Evolutionary conservation across 2,797 vertebrate species (phyloP).

Genomic region (Coendou prehensilis): DNA sequence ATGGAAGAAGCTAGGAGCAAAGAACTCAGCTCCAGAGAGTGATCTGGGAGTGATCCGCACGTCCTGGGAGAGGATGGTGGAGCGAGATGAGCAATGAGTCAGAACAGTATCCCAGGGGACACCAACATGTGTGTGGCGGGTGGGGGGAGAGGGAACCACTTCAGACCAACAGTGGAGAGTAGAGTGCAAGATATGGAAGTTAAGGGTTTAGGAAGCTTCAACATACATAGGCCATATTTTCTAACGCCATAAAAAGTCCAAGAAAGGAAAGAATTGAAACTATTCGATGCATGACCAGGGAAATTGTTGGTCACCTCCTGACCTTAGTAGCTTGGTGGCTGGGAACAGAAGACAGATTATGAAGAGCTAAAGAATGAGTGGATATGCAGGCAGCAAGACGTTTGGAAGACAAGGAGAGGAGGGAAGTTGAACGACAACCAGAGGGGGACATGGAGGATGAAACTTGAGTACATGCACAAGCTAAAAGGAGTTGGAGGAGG

Average conservation of each 20-base stretch:
- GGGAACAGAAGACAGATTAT: background rate
- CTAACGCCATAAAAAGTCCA: background rate
- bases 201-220: background rate
- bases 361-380: background rate
- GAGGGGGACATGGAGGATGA: background rate
- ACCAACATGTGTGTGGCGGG: rapidly evolving
- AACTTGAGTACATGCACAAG: background rate
- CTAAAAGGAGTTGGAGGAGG: background rate
- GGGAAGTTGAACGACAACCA: background rate
- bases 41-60: background rate
- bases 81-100: background rate
- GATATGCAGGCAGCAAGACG: background rate
- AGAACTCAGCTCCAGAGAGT: background rate
- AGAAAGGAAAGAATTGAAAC: background rate
- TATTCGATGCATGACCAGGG: background rate
- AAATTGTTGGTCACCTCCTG: background rate
- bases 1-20: background rate
- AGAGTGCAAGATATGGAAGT: background rate
- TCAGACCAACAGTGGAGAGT: background rate
- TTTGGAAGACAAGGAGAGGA: background rate
- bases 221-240: background rate
- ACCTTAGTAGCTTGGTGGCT: background rate
- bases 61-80: background rate
- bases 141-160: background rate
- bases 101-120: background rate